Base-by-base conservation (phyloP, 1,140 invertebrate genomes). In the Nasonia giraulti region DNA sequence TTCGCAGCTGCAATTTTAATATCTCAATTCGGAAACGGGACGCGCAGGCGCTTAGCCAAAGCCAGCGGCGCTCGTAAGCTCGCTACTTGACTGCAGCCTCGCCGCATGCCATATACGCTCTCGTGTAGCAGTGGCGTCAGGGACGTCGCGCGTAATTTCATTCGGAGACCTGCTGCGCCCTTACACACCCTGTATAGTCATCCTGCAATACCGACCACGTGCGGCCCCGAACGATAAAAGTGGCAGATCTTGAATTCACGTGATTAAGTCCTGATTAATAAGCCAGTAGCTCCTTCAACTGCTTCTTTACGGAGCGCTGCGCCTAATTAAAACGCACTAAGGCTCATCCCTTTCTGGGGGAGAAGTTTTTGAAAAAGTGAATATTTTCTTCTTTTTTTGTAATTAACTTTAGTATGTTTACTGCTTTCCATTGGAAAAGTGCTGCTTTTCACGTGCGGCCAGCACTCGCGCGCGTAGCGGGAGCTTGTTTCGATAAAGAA, bases 1-100 rank as follows among this genome's bases (percentile, higher is more conserved):
- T 80, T 81, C 71, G 37, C 83, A 81, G 78, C 83, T 80, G 78
- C 71, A 85, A 85, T 85, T 85, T 85, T 85, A 85, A 85, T 80
- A 85, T 85, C 78, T 80, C 78, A 76, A 85, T 80, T 75, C 50
- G n/a, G 55, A 62, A 62, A 62, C 17, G 40, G 71, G 20, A n/a
- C 31, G 73, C 17, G 23, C 17, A 33, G 11, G 44, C 33, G 40
- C 76, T 83, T 79, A 83, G 55, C 37, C n/a, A 17, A 47, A 76
- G 55, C 23, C 71, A 37, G 68, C 14, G 5, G 33, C n/a, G 31
- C 69, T 82, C 50, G 37, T 74, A 82, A 82, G 47, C 7, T 75
- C 71, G 47, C 44, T 80, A 80, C 62, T 73, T 33, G 55, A 79
- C 55, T 79, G 23, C 50, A 6, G 8, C 31, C 68, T 71, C 20